These are phyloP conservation scores for Chesias legatella DNA, from an alignment of 2,888 invertebrate genomes.

Conservation along the genomic window DNA sequence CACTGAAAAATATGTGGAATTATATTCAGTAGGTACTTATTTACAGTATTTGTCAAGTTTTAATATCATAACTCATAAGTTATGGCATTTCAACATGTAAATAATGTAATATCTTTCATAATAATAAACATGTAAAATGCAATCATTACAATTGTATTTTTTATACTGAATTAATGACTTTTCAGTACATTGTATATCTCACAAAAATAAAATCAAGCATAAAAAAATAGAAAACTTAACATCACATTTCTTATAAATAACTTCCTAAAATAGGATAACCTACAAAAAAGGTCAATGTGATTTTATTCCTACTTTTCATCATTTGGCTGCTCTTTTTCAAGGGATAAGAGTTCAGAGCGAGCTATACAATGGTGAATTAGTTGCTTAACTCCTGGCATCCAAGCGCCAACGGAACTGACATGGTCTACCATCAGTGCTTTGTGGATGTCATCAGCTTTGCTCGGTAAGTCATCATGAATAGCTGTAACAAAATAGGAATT, in stretches of 20 bases:
- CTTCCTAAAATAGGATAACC: not conserved
- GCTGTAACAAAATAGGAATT: too few species aligned
- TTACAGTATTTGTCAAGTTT: too few species aligned
- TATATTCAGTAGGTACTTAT: too few species aligned
- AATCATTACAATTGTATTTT: not conserved
- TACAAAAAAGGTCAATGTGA: not conserved
- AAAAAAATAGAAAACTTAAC: conserved; percentile 10
- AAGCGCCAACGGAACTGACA: conserved; percentile 76
- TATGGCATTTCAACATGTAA: too few species aligned
- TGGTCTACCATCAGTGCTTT: conserved; percentile 81
- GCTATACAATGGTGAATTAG: conserved; percentile 75
- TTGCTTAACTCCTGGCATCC: conserved; percentile 83
- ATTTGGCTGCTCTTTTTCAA: conserved; percentile 53
- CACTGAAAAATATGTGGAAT: too few species aligned
- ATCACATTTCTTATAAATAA: conserved; percentile 12
- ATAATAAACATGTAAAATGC: too few species aligned
- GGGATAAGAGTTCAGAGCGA: conserved; percentile 60
- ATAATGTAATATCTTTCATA: too few species aligned
- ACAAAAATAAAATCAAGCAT: conserved; percentile 8
- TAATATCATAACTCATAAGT: too few species aligned
- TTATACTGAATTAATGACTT: conserved; percentile 2
- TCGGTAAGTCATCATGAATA: conserved; percentile 65
- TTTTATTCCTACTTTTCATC: conserved; percentile 1
- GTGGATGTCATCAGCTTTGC: conserved; percentile 80
- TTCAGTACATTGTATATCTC: not conserved